These are phyloP conservation scores for Drosophila histrio DNA, from an alignment of 2,888 invertebrate species.

Conservation along the genomic window DNA sequence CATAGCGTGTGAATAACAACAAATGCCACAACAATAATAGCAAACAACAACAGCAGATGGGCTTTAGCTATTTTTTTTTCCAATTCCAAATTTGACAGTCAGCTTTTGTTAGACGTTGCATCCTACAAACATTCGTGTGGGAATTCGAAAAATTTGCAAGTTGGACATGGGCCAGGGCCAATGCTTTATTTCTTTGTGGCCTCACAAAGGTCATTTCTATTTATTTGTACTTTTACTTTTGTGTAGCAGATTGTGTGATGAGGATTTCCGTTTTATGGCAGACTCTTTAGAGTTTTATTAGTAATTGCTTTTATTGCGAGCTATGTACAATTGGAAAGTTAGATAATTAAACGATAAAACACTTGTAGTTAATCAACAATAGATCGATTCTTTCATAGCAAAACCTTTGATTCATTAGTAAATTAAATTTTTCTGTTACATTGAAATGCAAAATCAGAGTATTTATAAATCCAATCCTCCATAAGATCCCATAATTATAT, in stretches of 20 bases:
- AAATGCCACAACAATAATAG: constrained; percentile 19
- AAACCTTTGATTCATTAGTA: too few species aligned
- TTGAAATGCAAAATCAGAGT: too few species aligned
- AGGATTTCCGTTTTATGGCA: constrained; percentile 10
- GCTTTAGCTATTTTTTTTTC: constrained; percentile 31
- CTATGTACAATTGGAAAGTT: constrained; percentile 1
- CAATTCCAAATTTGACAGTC: constrained; percentile 41
- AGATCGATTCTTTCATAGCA: too few species aligned
- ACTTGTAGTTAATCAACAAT: not conserved
- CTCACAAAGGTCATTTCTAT: constrained; percentile 39
- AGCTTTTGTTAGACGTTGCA: constrained; percentile 14
- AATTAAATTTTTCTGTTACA: too few species aligned
- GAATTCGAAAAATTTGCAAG: constrained; percentile 59
- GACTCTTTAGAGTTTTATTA: not conserved
- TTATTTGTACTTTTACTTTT: constrained; percentile 50
- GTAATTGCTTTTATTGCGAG: not conserved
- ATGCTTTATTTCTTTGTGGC: constrained; percentile 18
- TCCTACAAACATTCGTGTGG: constrained; percentile 42
- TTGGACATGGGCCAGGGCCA: constrained; percentile 48
- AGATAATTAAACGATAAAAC: not conserved
- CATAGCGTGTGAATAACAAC: constrained; percentile 46
- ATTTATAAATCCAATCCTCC: not conserved
- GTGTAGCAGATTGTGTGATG: not conserved
- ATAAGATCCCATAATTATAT: not conserved
- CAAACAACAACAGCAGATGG: constrained; percentile 3